Evolutionary conservation across 1,140 invertebrate species (phyloP).

Genomic region (Philopotamus ludificatus): DNA sequence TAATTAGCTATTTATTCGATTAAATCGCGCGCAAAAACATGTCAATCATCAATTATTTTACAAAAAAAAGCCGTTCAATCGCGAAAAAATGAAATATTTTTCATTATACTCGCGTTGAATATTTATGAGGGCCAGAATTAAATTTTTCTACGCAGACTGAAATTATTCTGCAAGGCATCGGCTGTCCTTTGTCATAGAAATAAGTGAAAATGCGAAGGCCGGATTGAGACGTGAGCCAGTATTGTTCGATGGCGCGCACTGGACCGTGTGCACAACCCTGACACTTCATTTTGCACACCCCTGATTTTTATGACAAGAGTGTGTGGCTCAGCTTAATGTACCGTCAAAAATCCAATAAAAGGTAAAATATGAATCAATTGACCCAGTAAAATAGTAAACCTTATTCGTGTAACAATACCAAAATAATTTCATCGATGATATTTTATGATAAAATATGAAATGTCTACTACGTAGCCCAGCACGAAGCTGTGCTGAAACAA

Average conservation of each 20-base stretch:
- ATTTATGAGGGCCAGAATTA: not conserved
- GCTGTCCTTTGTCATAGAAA: not conserved
- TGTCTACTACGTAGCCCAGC: too few species aligned
- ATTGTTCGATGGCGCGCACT: slow-evolving; percentile 19
- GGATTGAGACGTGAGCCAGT: not conserved
- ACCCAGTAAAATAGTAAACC: not conserved
- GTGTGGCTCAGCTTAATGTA: too few species aligned
- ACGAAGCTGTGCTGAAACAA: too few species aligned
- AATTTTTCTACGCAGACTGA: not conserved
- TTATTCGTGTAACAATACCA: not conserved
- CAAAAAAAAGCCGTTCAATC: too few species aligned
- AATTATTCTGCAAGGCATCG: not conserved
- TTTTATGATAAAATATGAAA: not conserved
- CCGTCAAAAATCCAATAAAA: not conserved
- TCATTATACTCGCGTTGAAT: not conserved
- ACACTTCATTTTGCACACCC: not conserved
- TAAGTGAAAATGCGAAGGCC: not conserved
- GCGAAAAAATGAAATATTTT: not conserved
- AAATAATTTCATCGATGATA: not conserved
- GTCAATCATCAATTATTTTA: too few species aligned
- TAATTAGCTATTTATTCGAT: too few species aligned
- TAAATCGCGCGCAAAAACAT: too few species aligned
- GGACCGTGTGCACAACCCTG: slow-evolving; percentile 11
- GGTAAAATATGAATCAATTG: not conserved
- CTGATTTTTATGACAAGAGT: not conserved